Percentiles rank a stretch among this genome's conserved stretches.
phyloP scores from a whole-genome alignment of 2,113 vertebrate species.

The Aplodontia rufa region DNA sequence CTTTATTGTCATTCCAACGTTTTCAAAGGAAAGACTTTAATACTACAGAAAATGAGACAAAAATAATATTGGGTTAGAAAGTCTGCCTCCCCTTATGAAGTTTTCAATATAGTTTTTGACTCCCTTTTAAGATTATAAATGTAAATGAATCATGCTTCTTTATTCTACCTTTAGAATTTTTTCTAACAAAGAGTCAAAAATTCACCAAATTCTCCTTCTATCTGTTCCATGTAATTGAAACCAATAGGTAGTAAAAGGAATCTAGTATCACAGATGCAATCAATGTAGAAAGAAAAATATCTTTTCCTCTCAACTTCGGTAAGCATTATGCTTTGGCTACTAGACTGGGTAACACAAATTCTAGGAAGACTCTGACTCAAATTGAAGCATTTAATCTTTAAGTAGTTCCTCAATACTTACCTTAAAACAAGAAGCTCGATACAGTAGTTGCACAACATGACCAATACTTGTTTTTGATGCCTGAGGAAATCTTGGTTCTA shows the following conservation, averaged over 20 bases:
- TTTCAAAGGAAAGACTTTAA: constrained; percentile 42
- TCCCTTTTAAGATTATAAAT: constrained; percentile 29
- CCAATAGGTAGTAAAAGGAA: not conserved
- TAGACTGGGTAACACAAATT: not conserved
- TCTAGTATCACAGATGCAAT: not conserved
- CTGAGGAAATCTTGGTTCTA: constrained; percentile 97
- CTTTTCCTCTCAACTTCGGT: not conserved
- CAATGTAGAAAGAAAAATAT: not conserved
- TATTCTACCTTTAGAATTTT: not conserved
- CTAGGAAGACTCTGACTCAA: not conserved
- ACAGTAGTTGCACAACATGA: constrained; percentile 98
- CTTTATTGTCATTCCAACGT: not conserved
- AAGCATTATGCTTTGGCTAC: not conserved
- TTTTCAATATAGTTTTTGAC: not conserved
- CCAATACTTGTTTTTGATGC: constrained; percentile 99
- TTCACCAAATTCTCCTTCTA: constrained; percentile 9
- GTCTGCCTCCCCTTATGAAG: too few relatives aligned
- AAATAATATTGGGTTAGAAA: not conserved
- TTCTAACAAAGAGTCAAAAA: not conserved
- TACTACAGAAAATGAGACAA: constrained; percentile 10
- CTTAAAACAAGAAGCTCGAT: constrained; percentile 99
- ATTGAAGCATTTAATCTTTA: not conserved
- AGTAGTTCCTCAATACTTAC: constrained; percentile 76
- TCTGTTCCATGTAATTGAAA: not conserved
- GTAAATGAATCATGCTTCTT: constrained; percentile 18